Conservation (phyloP, 2,888 invertebrate genomes). For the Busseola fusca region DNA sequence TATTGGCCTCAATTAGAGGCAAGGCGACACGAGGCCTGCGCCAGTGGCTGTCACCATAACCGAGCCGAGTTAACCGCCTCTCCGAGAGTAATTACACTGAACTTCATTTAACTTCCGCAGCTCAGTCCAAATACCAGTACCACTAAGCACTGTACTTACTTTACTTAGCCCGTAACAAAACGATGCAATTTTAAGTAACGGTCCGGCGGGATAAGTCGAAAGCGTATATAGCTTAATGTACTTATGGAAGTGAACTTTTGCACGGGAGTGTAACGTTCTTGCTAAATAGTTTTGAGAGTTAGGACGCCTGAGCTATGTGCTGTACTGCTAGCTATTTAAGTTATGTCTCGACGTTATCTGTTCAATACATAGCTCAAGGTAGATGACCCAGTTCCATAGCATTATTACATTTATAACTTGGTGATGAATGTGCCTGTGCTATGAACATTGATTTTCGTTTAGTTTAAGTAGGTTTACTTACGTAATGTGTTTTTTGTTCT, state of each 20-base stretch:
- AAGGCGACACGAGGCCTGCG: conserved; percentile 66
- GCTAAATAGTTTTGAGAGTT: conserved; percentile 53
- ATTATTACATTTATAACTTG: conserved; percentile 36
- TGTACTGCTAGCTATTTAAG: conserved; percentile 20
- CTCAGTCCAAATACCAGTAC: conserved; percentile 84
- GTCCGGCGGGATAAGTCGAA: conserved; percentile 75
- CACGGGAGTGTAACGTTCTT: conserved; percentile 55
- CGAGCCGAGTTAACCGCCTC: conserved; percentile 82
- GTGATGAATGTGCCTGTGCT: conserved; percentile 36
- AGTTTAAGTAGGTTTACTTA: conserved; percentile 4
- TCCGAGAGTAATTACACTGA: conserved; percentile 86
- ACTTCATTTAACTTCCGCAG: conserved; percentile 87
- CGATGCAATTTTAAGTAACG: conserved; percentile 85
- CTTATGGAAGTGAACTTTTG: conserved; percentile 65
- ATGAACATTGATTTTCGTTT: conserved; percentile 51
- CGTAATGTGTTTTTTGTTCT: conserved; percentile 12
- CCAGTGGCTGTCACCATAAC: conserved; percentile 80
- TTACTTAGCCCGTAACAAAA: conserved; percentile 83
- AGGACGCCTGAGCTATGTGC: conserved; percentile 29
- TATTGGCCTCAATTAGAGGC: conserved; percentile 75
- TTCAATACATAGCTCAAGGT: conserved; percentile 52
- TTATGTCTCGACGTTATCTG: conserved; percentile 39
- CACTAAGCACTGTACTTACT: conserved; percentile 84
- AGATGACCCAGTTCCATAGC: conserved; percentile 49
- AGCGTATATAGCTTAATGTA: conserved; percentile 73